Percentiles rank a stretch among this genome's conserved stretches.
phyloP scores from a whole-genome alignment of 2,113 vertebrate species.

The Origma solitaria region DNA sequence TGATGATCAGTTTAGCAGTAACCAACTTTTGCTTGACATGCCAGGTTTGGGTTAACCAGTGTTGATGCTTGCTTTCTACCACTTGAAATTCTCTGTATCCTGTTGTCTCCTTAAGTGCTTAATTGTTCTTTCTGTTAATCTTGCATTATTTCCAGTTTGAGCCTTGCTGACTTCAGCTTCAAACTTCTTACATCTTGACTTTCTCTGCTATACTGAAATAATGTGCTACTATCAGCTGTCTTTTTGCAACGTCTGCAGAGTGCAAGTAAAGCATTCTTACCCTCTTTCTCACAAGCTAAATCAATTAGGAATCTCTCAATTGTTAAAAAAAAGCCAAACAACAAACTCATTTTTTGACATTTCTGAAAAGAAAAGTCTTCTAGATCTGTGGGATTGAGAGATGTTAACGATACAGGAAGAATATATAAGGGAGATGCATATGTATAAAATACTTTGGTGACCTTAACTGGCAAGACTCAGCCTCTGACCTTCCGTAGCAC shows the following conservation, averaged over 20 bases:
- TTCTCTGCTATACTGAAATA: neutral
- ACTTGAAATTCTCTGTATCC: neutral
- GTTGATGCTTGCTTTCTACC: neutral
- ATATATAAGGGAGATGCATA: neutral
- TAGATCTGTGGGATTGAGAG: neutral
- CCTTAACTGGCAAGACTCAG: neutral
- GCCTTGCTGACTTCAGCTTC: neutral
- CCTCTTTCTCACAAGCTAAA: neutral
- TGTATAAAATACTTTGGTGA: neutral
- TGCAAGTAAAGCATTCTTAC: neutral
- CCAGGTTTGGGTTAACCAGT: neutral
- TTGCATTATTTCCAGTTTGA: neutral
- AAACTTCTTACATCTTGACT: neutral
- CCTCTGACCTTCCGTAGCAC: neutral
- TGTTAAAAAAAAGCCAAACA: neutral
- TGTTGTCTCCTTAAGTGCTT: neutral
- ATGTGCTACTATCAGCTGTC: neutral
- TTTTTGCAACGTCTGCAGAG: neutral
- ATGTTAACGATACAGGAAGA: neutral
- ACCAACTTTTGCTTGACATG: neutral
- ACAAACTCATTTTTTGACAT: neutral
- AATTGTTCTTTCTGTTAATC: neutral
- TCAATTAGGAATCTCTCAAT: neutral
- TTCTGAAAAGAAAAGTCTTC: neutral
- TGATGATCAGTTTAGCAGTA: neutral